phyloP scores from a whole-genome alignment of 2,113 vertebrate species.

The Scartelaos histophorus region DNA sequence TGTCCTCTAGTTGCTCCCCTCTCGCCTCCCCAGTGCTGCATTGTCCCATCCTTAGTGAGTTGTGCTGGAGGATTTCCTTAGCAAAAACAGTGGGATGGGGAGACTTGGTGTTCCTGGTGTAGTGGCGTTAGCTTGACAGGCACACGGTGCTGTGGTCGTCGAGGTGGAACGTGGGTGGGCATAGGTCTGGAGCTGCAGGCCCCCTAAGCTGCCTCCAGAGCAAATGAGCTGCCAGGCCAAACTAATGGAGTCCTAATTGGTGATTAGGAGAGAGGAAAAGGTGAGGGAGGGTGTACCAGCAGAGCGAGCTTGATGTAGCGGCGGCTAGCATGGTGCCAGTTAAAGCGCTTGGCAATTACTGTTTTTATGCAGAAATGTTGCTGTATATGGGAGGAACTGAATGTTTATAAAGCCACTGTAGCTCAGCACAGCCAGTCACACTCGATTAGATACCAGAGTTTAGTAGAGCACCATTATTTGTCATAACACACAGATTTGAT shows the following conservation, averaged over 20 bases:
- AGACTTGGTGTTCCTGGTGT: slow-evolving; percentile 45
- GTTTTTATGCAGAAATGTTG: slow-evolving; percentile 43
- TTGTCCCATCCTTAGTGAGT: slow-evolving; percentile 62
- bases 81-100: slow-evolving; percentile 73
- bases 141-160: slow-evolving; percentile 71
- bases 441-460: neutral
- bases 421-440: neutral
- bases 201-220: slow-evolving; percentile 82
- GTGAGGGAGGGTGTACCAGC: slow-evolving; percentile 67
- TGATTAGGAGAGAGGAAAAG: slow-evolving; percentile 88
- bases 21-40: slow-evolving; percentile 63
- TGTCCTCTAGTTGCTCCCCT: slow-evolving; percentile 67
- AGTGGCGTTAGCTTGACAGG: slow-evolving; percentile 79
- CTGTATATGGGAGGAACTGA: slow-evolving; percentile 19
- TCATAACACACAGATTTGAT: neutral
- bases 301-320: slow-evolving; percentile 46
- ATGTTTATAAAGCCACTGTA: slow-evolving; percentile 4
- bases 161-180: slow-evolving; percentile 83
- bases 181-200: slow-evolving; percentile 84
- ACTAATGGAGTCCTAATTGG: slow-evolving; percentile 99
- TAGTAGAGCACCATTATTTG: neutral
- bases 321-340: slow-evolving; percentile 63
- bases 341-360: slow-evolving; percentile 34
- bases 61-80: slow-evolving; percentile 80
- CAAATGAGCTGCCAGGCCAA: slow-evolving; percentile 94